phyloP scores from a whole-genome alignment of 2,797 vertebrate genomes.

The Syngnathus rostellatus region DNA sequence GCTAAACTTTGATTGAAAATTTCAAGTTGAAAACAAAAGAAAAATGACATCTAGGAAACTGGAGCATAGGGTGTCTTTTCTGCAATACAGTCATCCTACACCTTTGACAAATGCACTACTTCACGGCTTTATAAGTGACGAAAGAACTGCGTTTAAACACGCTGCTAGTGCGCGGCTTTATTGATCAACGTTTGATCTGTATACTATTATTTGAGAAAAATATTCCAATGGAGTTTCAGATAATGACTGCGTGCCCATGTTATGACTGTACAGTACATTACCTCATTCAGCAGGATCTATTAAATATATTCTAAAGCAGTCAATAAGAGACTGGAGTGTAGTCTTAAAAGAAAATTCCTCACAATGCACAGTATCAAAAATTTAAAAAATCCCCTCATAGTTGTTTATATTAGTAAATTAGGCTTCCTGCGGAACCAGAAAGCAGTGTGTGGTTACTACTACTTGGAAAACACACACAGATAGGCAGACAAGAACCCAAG shows the following conservation, averaged over 20 bases:
- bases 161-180: too few species aligned
- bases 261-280: too few species aligned
- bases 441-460: slow-evolving; percentile 28
- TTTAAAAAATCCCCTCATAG: slow-evolving; percentile 15
- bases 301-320: too few species aligned
- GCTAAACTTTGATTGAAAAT: slow-evolving; percentile 3
- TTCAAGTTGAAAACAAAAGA: slow-evolving; percentile 12
- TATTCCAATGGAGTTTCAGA: too few species aligned
- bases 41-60: slow-evolving; percentile 16
- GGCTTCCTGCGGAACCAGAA: slow-evolving; percentile 33
- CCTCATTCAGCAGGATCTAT: too few species aligned
- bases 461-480: slow-evolving; percentile 38
- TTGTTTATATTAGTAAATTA: slow-evolving; percentile 26
- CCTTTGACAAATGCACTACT: too few species aligned
- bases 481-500: slow-evolving; percentile 39
- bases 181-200: too few species aligned
- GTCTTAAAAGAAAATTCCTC: not conserved
- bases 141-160: too few species aligned
- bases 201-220: too few species aligned
- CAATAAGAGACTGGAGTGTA: not conserved
- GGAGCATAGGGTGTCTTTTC: slow-evolving; percentile 5
- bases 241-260: too few species aligned
- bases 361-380: slow-evolving; percentile 1
- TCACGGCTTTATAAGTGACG: too few species aligned
- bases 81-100: not conserved